Evolutionary conservation across 2,797 vertebrate genomes (phyloP), one percentile per base, ranked within the genome.

Genomic region (Bradypodion ventrale): DNA sequence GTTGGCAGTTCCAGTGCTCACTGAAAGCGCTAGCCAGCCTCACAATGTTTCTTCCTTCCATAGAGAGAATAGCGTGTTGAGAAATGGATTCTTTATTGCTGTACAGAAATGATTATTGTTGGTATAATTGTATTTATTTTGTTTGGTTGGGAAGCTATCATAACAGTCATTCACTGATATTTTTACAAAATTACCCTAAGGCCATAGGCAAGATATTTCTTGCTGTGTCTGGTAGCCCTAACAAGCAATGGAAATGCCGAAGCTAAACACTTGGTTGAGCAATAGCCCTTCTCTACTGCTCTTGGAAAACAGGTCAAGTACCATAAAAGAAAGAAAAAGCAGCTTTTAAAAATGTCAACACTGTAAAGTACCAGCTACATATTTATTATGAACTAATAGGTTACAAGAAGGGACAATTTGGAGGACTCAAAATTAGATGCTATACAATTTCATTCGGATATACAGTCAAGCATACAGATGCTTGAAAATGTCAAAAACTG

Each of bases 91-190:
- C 85, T 80, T 91, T 46, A 60, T 93, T 85, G 88, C 91, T 93
- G 88, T 92, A 89, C 89, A 90, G 85, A 92, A 94, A 91, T 93
- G 93, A 94, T 95, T 94, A 93, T 84, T 88, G 56, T 73, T 73
- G 85, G 69, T 91, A 93, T 93, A 95, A 90, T 94, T 89, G 89
- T 94, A 87, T 94, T 95, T 94, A 91, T 96, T 95, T 96, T 93
- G 80, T 90, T 94, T 94, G 86, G 93, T 94, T 86, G 88, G 89
- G 89, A 96, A 93, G 92, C 93, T 92, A 92, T 92, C 94, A 92
- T 95, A 95, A 95, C 94, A 95, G 93, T 89, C 91, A 91, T 94
- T 96, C 94, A 94, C 95, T 95, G 95, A 94, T 88, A 87, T 95
- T 95, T 96, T 95, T 95, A 87, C 92, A 94, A 93, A 96, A 94